phyloP scores from a whole-genome alignment of 30 jellyfish, hydroid and myxozoan species.

The Chrysaora quinquecirrha region DNA sequence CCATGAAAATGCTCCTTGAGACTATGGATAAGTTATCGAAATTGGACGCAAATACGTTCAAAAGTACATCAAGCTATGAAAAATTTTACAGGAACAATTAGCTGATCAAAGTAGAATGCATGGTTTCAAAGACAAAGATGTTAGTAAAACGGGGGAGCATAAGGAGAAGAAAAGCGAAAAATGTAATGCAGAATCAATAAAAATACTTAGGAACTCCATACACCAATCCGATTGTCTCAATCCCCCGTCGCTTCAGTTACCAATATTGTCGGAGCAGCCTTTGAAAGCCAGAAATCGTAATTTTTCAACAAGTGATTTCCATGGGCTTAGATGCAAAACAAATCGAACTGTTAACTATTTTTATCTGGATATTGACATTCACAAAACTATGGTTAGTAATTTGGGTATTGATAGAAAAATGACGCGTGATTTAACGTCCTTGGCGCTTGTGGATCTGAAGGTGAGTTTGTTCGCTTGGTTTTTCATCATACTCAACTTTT shows the following conservation, averaged over 20 bases:
- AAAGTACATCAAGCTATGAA: background rate
- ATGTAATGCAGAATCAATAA: no score
- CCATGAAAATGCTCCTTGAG: background rate
- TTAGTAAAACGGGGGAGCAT: no score
- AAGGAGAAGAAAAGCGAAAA: no score
- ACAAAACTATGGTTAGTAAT: conserved; percentile 43
- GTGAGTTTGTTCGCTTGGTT: background rate
- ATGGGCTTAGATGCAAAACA: conserved; percentile 86
- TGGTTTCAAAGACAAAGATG: no score
- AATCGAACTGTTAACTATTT: conserved; percentile 74
- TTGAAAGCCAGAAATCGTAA: no score
- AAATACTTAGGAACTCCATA: no score
- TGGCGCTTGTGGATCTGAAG: conserved; percentile 56
- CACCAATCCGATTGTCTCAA: no score
- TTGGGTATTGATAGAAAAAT: conserved; percentile 29
- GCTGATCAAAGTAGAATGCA: background rate
- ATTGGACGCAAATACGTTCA: background rate
- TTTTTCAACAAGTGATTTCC: conserved; percentile 37
- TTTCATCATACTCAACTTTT: no score
- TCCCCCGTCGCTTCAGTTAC: no score
- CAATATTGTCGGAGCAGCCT: no score
- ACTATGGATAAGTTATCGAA: background rate
- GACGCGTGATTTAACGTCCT: background rate
- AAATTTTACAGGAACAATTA: background rate
- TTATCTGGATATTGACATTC: conserved; percentile 57